These are phyloP conservation scores for Arctia plantaginis DNA, from an alignment of 2,888 invertebrate species.

Conservation along the genomic window DNA sequence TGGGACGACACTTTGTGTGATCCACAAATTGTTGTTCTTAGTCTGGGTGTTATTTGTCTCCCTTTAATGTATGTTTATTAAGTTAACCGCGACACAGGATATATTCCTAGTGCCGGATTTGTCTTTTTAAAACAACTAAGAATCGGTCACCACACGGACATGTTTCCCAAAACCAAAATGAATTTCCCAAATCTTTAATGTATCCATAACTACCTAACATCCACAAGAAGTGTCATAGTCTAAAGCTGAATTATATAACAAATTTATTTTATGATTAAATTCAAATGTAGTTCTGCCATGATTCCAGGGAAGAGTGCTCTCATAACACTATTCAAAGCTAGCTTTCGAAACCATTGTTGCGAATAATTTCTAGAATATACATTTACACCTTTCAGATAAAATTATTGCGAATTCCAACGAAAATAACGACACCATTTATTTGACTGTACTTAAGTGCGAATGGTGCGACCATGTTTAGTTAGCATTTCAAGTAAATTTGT, in stretches of 20 bases:
- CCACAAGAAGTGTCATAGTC: not conserved
- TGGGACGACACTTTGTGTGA: no score
- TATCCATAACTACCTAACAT: not conserved
- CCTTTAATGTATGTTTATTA: no score
- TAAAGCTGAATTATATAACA: not conserved
- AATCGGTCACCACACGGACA: no score
- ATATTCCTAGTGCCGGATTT: no score
- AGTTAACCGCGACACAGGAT: no score
- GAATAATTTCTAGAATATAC: conserved; percentile 43
- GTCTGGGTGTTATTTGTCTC: no score
- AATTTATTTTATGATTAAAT: conserved; percentile 11
- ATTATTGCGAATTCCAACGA: conserved; percentile 43
- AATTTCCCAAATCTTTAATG: not conserved
- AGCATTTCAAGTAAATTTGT: conserved; percentile 7
- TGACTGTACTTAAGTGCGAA: conserved; percentile 11
- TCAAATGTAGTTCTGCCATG: conserved; percentile 31
- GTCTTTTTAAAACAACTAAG: no score
- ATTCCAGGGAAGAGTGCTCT: conserved; percentile 22
- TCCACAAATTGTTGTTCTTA: no score
- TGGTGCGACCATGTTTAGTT: no score
- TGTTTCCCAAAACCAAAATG: no score
- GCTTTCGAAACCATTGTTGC: conserved; percentile 38
- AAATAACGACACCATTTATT: conserved; percentile 45
- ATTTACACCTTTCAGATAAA: conserved; percentile 47
- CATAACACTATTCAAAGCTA: conserved; percentile 10